These are phyloP conservation scores for Tor tambroides DNA, from an alignment of 2,113 vertebrate genomes.

Conservation along the genomic window DNA sequence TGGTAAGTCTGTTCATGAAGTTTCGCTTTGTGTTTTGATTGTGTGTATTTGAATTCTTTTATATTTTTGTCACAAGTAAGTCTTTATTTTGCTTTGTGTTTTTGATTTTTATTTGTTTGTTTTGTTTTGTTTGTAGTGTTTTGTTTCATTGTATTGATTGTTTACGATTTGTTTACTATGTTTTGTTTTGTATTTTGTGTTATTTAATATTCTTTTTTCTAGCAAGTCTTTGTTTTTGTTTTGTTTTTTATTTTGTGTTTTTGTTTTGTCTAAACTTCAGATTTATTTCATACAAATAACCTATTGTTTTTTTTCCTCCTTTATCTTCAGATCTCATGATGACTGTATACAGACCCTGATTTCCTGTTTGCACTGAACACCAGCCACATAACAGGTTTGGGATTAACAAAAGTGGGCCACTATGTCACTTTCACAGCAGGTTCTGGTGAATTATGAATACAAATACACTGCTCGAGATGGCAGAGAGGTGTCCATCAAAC, in stretches of 20 bases:
- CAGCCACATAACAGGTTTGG: constrained; percentile 47
- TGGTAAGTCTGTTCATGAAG: not conserved
- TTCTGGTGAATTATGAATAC: constrained; percentile 85
- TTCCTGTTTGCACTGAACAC: not conserved
- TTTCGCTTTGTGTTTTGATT: not conserved
- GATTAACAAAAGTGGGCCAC: constrained; percentile 46
- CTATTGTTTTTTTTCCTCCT: not conserved
- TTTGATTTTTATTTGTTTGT: not conserved
- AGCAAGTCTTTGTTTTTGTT: not conserved
- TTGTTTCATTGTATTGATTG: not conserved
- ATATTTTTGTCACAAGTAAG: not conserved
- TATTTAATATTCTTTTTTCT: not conserved
- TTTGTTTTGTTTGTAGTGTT: not conserved
- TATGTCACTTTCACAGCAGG: constrained; percentile 72
- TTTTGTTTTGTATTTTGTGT: not conserved
- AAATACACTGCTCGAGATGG: constrained; percentile 86
- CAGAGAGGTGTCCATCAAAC: constrained; percentile 81
- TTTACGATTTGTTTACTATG: not conserved
- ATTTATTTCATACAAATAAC: not conserved
- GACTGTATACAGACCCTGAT: constrained; percentile 35
- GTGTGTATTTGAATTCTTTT: not conserved
- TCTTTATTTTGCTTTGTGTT: not conserved
- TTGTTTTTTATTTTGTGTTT: not conserved
- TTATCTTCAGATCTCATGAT: constrained; percentile 45
- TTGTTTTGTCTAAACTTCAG: not conserved